Conservation (phyloP, 2,797 vertebrate species). For the Brachymystax lenok region DNA sequence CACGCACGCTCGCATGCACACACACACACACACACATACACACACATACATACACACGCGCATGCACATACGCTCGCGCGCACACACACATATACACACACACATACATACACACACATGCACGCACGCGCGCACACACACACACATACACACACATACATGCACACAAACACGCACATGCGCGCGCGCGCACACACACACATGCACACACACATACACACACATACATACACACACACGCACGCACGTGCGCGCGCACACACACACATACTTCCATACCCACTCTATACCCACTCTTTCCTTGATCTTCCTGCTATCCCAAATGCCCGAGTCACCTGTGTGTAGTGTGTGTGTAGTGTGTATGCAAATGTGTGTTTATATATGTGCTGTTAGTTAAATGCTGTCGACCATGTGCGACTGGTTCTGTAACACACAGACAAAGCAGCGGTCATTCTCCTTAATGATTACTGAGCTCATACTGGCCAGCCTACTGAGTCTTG, state of each 20-base stretch:
- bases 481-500: background rate
- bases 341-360: background rate
- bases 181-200: background rate
- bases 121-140: slow-evolving; percentile 7
- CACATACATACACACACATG: too few relatives aligned
- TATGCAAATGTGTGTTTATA: background rate
- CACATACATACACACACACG: background rate
- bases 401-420: background rate
- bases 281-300: background rate
- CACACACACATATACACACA: background rate
- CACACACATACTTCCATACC: slow-evolving; percentile 13
- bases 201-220: background rate
- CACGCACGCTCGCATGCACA: too few relatives aligned
- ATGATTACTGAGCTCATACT: background rate
- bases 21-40: background rate
- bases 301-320: background rate
- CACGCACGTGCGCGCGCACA: background rate
- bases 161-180: background rate
- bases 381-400: background rate
- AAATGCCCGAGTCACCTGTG: background rate
- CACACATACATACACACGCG: slow-evolving; percentile 1
- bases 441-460: background rate
- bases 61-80: background rate
- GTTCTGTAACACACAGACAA: background rate
- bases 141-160: slow-evolving; percentile 9